phyloP scores from a whole-genome alignment of 1,140 invertebrate genomes.

The Drosophila watanabei region DNA sequence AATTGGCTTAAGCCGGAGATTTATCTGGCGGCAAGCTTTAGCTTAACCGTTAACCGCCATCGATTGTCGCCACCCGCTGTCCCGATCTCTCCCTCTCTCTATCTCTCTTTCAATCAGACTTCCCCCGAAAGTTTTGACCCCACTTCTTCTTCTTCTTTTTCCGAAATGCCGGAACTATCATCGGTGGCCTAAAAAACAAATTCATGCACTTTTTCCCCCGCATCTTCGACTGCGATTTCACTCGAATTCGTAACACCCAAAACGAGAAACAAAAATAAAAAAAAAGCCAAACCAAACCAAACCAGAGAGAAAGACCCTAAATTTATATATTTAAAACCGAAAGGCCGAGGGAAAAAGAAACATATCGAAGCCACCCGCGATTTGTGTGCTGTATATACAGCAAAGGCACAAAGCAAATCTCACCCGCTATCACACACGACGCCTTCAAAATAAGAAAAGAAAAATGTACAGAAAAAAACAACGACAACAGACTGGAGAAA shows the following conservation, averaged over 20 bases:
- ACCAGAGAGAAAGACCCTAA: slow-evolving; percentile 54
- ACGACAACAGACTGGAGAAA: slow-evolving; percentile 4
- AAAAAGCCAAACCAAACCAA: background rate
- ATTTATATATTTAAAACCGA: slow-evolving; percentile 74
- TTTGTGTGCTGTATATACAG: slow-evolving; percentile 54
- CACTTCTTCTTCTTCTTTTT: slow-evolving; percentile 39
- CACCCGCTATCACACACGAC: slow-evolving; percentile 73
- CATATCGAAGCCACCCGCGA: slow-evolving; percentile 80
- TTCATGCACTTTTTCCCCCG: slow-evolving; percentile 77
- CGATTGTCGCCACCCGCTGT: slow-evolving; percentile 23
- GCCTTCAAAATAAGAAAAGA: slow-evolving; percentile 20
- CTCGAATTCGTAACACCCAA: slow-evolving; percentile 80
- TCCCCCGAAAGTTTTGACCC: slow-evolving; percentile 59
- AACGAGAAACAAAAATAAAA: slow-evolving; percentile 38
- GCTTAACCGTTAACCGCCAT: slow-evolving; percentile 30
- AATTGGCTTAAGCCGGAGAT: slow-evolving; percentile 29
- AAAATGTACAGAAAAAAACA: slow-evolving; percentile 4
- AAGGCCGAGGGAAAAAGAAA: slow-evolving; percentile 54
- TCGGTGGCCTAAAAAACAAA: slow-evolving; percentile 67
- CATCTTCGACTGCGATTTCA: slow-evolving; percentile 71
- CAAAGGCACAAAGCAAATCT: slow-evolving; percentile 48
- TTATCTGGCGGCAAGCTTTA: slow-evolving; percentile 20
- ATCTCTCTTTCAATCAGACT: slow-evolving; percentile 68
- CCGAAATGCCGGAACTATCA: slow-evolving; percentile 74
- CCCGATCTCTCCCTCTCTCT: background rate